Evolutionary conservation across 2,797 vertebrate genomes (phyloP).

Genomic region (Epinephelus malabaricus): DNA sequence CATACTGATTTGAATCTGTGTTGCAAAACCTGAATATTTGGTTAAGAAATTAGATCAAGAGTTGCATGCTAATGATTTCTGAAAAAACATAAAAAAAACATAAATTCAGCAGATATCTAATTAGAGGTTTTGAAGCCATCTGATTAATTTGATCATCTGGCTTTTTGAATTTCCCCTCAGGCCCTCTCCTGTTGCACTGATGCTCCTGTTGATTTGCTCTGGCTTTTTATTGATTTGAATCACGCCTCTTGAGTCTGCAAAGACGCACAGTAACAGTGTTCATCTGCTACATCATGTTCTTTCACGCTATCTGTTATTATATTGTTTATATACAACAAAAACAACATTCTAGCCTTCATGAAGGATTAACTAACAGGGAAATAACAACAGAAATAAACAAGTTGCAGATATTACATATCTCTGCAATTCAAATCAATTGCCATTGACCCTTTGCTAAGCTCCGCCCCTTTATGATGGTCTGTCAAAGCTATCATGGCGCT

Average conservation of each 20-base stretch:
- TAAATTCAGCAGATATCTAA: conserved; percentile 22
- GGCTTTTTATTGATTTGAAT: conserved; percentile 2
- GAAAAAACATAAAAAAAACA: no score
- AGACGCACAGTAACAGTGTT: neutral
- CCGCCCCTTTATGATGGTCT: no score
- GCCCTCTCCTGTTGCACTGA: neutral
- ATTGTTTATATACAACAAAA: neutral
- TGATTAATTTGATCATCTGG: conserved; percentile 17
- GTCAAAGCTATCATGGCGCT: no score
- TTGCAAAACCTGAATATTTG: conserved; percentile 9
- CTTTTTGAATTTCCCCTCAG: conserved; percentile 18
- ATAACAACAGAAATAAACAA: no score
- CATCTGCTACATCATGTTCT: neutral
- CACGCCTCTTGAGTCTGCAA: conserved; percentile 4
- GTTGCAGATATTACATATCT: no score
- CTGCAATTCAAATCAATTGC: no score
- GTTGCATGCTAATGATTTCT: conserved; percentile 18
- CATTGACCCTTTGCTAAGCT: no score
- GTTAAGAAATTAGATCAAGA: neutral
- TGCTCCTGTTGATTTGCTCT: neutral
- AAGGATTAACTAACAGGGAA: neutral
- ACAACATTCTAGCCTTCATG: neutral
- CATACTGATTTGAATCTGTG: neutral
- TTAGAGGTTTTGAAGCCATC: conserved; percentile 3
- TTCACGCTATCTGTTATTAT: neutral